These are phyloP conservation scores for Otocyon megalotis DNA, from an alignment of 2,113 vertebrate species.

Conservation along the genomic window DNA sequence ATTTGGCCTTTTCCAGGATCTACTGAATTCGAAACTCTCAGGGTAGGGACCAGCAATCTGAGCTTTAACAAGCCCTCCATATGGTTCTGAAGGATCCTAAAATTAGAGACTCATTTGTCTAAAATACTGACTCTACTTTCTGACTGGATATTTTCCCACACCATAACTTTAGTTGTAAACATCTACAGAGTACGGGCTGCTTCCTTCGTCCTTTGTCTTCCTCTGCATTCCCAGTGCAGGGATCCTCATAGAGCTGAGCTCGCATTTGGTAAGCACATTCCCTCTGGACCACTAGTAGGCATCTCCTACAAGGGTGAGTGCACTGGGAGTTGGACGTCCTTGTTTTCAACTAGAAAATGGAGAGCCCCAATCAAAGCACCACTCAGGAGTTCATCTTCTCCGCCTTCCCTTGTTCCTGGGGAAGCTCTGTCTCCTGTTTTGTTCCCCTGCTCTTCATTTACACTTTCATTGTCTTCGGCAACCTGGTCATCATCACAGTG, in stretches of 20 bases:
- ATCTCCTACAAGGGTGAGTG: background rate
- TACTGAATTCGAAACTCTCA: background rate
- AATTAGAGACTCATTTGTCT: background rate
- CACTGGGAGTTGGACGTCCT: background rate
- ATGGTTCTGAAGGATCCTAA: background rate
- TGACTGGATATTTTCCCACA: background rate
- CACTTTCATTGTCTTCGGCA: conserved; percentile 68
- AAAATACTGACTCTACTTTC: background rate
- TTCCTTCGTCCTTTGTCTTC: background rate
- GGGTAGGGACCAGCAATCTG: fast-evolving
- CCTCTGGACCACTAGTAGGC: background rate
- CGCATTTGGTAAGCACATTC: background rate
- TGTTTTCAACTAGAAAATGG: conserved; percentile 35
- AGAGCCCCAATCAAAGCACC: conserved; percentile 25
- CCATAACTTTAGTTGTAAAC: background rate
- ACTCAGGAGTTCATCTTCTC: conserved; percentile 67
- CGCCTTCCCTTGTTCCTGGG: conserved; percentile 67
- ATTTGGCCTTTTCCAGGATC: background rate
- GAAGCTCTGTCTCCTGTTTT: conserved; percentile 67
- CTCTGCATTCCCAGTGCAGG: background rate
- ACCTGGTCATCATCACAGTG: conserved; percentile 68
- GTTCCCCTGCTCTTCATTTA: conserved; percentile 68
- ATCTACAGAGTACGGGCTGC: background rate
- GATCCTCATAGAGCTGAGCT: background rate
- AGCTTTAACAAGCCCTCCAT: background rate